Percentiles rank a stretch among this genome's conserved stretches.
Conservation (phyloP, 2,797 vertebrate genomes). For the Pachyuromys duprasi region DNA sequence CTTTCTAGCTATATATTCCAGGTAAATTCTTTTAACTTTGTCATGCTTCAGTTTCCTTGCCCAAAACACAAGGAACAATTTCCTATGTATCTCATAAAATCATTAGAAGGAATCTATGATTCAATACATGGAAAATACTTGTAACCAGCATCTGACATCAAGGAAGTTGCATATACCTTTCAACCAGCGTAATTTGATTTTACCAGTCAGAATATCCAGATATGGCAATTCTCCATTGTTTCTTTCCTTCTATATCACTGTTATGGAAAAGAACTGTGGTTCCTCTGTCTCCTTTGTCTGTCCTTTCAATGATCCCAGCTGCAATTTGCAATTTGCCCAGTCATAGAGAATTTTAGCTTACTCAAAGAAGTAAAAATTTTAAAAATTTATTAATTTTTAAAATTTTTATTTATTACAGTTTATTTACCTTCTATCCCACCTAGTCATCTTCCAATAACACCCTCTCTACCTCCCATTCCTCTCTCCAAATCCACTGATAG, state of each 20-base stretch:
- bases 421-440: too few relatives aligned
- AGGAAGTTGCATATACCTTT: not conserved
- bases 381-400: not conserved
- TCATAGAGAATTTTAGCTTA: conserved; percentile 17
- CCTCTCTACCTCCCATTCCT: too few relatives aligned
- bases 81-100: not conserved
- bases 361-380: not conserved
- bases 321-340: conserved; percentile 22
- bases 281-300: conserved; percentile 22
- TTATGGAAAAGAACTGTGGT: not conserved
- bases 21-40: conserved; percentile 7
- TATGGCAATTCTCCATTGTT: not conserved
- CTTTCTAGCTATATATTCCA: not conserved
- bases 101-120: not conserved
- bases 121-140: not conserved
- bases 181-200: not conserved
- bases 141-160: not conserved
- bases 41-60: not conserved
- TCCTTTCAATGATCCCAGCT: not conserved
- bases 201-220: not conserved
- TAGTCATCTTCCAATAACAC: too few relatives aligned
- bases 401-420: too few relatives aligned
- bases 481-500: too few relatives aligned
- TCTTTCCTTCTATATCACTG: conserved; percentile 13
- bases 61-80: conserved; percentile 8